phyloP scores from a whole-genome alignment of 2,888 invertebrate species.

The Agrotis segetum region DNA sequence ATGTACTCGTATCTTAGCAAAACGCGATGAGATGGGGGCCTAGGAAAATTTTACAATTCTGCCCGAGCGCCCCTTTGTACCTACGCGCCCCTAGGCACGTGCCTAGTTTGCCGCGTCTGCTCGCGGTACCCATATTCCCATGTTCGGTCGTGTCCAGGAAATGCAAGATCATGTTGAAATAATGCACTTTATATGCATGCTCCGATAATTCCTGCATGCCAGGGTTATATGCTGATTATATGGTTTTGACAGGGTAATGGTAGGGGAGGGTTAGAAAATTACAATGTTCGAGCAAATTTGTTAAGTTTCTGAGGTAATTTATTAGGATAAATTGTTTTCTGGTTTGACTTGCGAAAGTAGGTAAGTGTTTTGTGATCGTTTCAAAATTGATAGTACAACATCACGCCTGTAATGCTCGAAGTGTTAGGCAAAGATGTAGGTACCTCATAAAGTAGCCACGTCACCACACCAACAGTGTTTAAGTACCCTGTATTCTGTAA shows the following conservation, averaged over 20 bases:
- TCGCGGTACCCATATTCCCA: slow-evolving; percentile 35
- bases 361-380: neutral
- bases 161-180: slow-evolving; percentile 47
- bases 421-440: too few relatives aligned
- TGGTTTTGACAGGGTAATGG: slow-evolving; percentile 58
- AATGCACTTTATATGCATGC: slow-evolving; percentile 42
- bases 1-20: too few relatives aligned
- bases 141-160: slow-evolving; percentile 62
- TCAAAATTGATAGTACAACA: neutral
- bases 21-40: too few relatives aligned
- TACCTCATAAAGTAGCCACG: too few relatives aligned
- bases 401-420: too few relatives aligned
- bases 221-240: slow-evolving; percentile 47
- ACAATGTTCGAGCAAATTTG: slow-evolving; percentile 51
- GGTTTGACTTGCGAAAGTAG: slow-evolving; percentile 22
- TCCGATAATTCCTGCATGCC: slow-evolving; percentile 34
- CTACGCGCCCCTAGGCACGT: too few relatives aligned
- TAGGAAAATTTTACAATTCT: too few relatives aligned
- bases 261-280: slow-evolving; percentile 44
- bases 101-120: too few relatives aligned
- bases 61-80: too few relatives aligned
- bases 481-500: too few relatives aligned
- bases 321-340: slow-evolving; percentile 47
- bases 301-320: slow-evolving; percentile 43
- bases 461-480: too few relatives aligned